phyloP scores from a whole-genome alignment of 2,797 vertebrate genomes.

The Leptoclinus maculatus region DNA sequence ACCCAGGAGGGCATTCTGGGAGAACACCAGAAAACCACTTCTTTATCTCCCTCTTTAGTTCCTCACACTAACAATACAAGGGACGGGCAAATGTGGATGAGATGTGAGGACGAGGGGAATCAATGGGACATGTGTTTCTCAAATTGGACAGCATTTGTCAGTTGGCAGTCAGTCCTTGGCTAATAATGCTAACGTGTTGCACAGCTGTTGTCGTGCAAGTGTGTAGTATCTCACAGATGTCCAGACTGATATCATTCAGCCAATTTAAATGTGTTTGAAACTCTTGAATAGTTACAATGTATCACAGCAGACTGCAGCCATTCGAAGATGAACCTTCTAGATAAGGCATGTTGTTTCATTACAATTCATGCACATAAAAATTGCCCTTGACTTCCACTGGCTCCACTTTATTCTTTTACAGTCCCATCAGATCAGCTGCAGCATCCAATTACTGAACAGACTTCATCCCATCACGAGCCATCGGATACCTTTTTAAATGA shows the following conservation, averaged over 20 bases:
- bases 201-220: constrained; percentile 11
- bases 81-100: not conserved
- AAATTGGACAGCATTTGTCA: not conserved
- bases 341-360: constrained; percentile 48
- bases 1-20: not conserved
- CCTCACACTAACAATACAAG: not conserved
- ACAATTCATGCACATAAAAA: constrained; percentile 59
- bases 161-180: not conserved
- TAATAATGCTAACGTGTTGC: constrained; percentile 17
- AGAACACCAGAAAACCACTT: not conserved
- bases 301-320: not conserved
- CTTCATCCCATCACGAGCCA: constrained; percentile 43
- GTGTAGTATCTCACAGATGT: not conserved
- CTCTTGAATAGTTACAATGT: constrained; percentile 1
- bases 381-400: constrained; percentile 56
- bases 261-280: constrained; percentile 13
- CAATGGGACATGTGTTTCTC: constrained; percentile 2
- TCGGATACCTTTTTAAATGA: constrained; percentile 43
- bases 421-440: constrained; percentile 49
- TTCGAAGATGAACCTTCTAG: constrained; percentile 25
- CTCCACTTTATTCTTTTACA: constrained; percentile 53
- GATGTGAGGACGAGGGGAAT: not conserved
- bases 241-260: not conserved
- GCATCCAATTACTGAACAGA: constrained; percentile 52
- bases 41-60: not conserved